Evolutionary conservation across 2,888 invertebrate species (phyloP).

Genomic region (Sphecodes monilicornis): DNA sequence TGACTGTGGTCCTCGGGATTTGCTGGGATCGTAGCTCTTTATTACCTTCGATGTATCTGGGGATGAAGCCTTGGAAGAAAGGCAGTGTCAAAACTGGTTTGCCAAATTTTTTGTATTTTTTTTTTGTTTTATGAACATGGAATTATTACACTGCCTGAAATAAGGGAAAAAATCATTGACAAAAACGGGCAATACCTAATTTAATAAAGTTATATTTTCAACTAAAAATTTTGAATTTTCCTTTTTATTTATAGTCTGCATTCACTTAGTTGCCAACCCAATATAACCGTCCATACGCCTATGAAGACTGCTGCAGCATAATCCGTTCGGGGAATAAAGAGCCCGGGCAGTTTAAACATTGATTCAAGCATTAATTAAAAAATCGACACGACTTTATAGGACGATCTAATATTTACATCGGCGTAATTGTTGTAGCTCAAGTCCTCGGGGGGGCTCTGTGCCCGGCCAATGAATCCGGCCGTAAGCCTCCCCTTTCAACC

Average conservation of each 20-base stretch:
- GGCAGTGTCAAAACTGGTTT: no score
- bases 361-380: neutral
- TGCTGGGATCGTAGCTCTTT: neutral
- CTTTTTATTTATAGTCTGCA: no score
- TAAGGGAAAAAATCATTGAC: no score
- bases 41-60: neutral
- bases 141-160: no score
- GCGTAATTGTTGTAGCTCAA: slow-evolving; percentile 26
- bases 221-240: no score
- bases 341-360: neutral
- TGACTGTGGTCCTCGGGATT: neutral
- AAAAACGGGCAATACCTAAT: no score
- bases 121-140: no score
- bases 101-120: no score
- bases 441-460: neutral
- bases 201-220: no score
- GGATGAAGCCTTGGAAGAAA: no score
- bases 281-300: no score
- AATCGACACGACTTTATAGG: neutral
- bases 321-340: neutral
- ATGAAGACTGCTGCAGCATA: neutral
- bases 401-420: slow-evolving; percentile 12
- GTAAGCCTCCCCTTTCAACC: neutral
- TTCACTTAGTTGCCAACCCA: no score
- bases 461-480: slow-evolving; percentile 42